These are phyloP conservation scores for Pungitius pungitius DNA, from an alignment of 2,113 vertebrate species.

Conservation along the genomic window DNA sequence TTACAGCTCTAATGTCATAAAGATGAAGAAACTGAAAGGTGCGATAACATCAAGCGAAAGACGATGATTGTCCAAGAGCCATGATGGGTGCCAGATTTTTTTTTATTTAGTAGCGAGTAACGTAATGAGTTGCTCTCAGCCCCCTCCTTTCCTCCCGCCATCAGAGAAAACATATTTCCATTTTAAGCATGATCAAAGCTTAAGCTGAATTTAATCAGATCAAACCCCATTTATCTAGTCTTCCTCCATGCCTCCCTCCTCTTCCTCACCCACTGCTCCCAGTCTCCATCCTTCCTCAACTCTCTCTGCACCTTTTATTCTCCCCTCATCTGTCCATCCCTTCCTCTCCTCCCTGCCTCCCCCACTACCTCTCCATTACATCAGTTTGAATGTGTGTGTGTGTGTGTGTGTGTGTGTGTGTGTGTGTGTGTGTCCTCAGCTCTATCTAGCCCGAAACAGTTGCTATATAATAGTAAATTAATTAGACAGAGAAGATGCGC, in stretches of 20 bases:
- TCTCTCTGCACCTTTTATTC: conserved; percentile 41
- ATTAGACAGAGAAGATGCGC: conserved; percentile 98
- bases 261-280: conserved; percentile 1
- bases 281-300: conserved; percentile 56
- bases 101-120: conserved; percentile 26
- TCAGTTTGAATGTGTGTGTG: conserved; percentile 30
- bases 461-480: conserved; percentile 99
- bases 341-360: conserved; percentile 66
- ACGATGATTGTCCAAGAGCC: conserved; percentile 12
- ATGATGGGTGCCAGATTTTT: conserved; percentile 2
- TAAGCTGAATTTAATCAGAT: conserved; percentile 99
- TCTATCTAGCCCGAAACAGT: conserved; percentile 99
- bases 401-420: conserved; percentile 39
- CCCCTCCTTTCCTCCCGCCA: conserved; percentile 54
- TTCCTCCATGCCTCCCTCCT: conserved; percentile 50
- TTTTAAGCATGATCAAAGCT: conserved; percentile 99
- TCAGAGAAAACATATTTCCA: conserved; percentile 95
- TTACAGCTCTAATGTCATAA: neutral
- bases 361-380: conserved; percentile 56
- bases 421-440: conserved; percentile 74
- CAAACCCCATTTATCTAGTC: conserved; percentile 94
- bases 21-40: neutral
- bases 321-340: conserved; percentile 52
- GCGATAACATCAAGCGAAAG: neutral
- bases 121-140: conserved; percentile 52